A percentile compares a stretch with the other conserved stretches of the same genome.
Conservation (phyloP, 2,113 vertebrate species). For the Eulacestoma nigropectus region DNA sequence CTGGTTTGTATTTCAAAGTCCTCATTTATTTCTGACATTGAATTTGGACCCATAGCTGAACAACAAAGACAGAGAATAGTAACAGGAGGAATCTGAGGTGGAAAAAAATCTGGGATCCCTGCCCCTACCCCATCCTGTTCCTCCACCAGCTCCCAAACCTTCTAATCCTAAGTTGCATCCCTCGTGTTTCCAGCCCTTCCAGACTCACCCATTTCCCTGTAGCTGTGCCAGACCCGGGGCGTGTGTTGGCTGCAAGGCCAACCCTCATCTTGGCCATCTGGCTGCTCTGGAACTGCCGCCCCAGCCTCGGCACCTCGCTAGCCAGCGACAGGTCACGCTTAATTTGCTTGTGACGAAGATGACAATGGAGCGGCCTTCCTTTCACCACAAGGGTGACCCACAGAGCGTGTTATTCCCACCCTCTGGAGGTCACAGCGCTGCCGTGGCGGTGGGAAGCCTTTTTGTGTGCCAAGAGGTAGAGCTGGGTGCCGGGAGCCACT, state of each 20-base stretch:
- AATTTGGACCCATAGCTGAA: constrained; percentile 60
- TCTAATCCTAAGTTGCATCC: background rate
- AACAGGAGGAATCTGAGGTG: constrained; percentile 28
- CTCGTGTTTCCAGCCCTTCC: background rate
- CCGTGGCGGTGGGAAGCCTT: accelerated
- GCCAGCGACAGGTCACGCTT: accelerated
- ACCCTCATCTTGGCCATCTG: background rate
- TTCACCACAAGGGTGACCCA: background rate
- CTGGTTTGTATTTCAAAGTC: constrained; percentile 70
- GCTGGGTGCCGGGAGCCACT: accelerated
- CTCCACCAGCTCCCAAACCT: background rate
- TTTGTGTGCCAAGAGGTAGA: background rate
- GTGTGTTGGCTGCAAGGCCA: background rate
- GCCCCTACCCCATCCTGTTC: background rate
- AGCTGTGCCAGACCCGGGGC: background rate
- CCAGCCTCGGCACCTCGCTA: background rate
- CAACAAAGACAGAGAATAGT: constrained; percentile 49
- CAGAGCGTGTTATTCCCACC: background rate
- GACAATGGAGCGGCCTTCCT: background rate
- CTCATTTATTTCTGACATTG: constrained; percentile 69
- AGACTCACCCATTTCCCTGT: background rate
- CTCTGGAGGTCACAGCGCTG: accelerated
- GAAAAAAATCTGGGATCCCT: constrained; percentile 28
- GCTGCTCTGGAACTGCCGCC: background rate
- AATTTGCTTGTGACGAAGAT: background rate